phyloP scores from a whole-genome alignment of 2,797 vertebrate species.

The Poeciliopsis gracilis region DNA sequence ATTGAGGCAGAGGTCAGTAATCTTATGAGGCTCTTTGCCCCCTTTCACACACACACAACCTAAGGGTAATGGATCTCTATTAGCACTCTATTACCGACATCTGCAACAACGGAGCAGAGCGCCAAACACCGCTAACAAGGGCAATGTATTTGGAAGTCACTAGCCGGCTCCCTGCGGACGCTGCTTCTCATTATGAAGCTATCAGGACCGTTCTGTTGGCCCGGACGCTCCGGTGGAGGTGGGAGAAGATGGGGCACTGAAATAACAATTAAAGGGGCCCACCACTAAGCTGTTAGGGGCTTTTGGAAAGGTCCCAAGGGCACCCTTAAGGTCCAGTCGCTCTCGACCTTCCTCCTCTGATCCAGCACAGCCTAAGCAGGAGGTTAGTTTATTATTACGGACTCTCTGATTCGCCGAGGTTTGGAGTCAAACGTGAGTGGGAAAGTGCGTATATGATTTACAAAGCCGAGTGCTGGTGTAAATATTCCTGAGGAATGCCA shows the following conservation, averaged over 20 bases:
- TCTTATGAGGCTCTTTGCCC: slow-evolving; percentile 69
- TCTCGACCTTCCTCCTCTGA: slow-evolving; percentile 71
- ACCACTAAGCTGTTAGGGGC: slow-evolving; percentile 47
- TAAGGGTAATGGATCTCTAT: slow-evolving; percentile 83
- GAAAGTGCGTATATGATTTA: slow-evolving; percentile 72
- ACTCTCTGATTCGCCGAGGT: slow-evolving; percentile 58
- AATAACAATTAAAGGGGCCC: slow-evolving; percentile 79
- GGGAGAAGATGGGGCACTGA: slow-evolving; percentile 52
- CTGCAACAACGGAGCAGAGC: slow-evolving; percentile 77
- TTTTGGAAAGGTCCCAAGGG: slow-evolving; percentile 57
- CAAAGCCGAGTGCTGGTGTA: slow-evolving; percentile 62
- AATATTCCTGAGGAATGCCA: slow-evolving; percentile 68
- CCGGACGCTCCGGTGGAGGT: slow-evolving; percentile 55
- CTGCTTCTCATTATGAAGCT: slow-evolving; percentile 75
- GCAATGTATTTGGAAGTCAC: slow-evolving; percentile 84
- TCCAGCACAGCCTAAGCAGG: slow-evolving; percentile 60
- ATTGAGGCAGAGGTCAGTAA: slow-evolving; percentile 70
- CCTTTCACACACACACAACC: slow-evolving; percentile 54
- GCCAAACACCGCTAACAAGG: slow-evolving; percentile 83
- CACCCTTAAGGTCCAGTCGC: slow-evolving; percentile 67
- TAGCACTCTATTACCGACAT: slow-evolving; percentile 82
- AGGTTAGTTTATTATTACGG: slow-evolving; percentile 69
- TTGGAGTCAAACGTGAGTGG: slow-evolving; percentile 66
- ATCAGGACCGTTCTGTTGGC: slow-evolving; percentile 78
- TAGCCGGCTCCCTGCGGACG: slow-evolving; percentile 75